Base-by-base conservation (phyloP, 2,888 invertebrate species). In the Tetragonula carbonaria region DNA sequence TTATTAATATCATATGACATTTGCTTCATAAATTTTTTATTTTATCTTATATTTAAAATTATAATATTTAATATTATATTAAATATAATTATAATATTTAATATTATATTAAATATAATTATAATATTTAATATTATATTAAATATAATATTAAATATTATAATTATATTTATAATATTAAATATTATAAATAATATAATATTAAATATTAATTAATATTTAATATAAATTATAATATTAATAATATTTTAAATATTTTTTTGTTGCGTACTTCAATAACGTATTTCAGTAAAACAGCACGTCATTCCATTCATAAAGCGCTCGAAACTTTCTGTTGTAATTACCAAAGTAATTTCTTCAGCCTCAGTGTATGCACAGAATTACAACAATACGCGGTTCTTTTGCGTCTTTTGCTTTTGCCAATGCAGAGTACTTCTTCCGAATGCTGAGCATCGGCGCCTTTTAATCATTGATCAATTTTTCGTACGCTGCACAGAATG, bases 391-490 rank as follows among this genome's bases (percentile, higher is more conserved):
- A 4, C 3, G 33, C 33, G 14, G 33, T 67, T 51, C 55, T 23
- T 28, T 53, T 53, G 16, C 13, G 33, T 33, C 4, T 14, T 38
- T 28, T 23, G 18, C 45, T 33, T n/a, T 23, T 45, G 16, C n/a
- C 16, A 4, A 21, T 21, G 55, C 23, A 45, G 21, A 23, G 51
- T 66, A n/a, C 14, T 38, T 71, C 38, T 70, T 45, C 68, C 73
- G 66, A 72, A 80, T 80, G 73, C 57, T 57, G 57, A 13, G 28
- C 38, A 16, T 67, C 45, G 38, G 23, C 28, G 38, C 18, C 33
- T 51, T 68, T 77, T 70, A 51, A 71, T 63, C 38, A 62, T 76
- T 59, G 74, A 74, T 51, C 72, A 84, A 84, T 74, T 84, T 59
- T 72, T 79, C 16, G 75, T 63, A 65, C 18, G 23, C 66, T 51